Conservation (phyloP, 2,797 vertebrate genomes). For the Alectoris magna region DNA sequence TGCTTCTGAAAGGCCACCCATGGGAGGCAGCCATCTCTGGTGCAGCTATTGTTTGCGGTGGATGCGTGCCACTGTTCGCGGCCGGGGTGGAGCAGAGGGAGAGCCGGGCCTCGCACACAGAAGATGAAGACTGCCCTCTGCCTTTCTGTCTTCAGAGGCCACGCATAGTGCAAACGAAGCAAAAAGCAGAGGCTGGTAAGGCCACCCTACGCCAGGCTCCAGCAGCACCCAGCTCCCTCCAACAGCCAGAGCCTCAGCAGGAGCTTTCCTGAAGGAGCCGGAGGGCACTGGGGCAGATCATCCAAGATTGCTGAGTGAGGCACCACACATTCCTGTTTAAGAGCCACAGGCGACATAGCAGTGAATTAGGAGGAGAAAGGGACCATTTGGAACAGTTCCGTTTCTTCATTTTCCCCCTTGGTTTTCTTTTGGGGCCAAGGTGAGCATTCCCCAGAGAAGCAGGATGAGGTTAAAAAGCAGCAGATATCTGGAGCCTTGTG, state of each 20-base stretch:
- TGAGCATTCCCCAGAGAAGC: neutral
- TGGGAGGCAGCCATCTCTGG: slow-evolving; percentile 64
- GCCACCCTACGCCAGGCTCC: neutral
- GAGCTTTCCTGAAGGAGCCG: neutral
- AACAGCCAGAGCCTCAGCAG: neutral
- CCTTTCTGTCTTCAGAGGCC: slow-evolving; percentile 49
- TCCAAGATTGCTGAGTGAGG: neutral
- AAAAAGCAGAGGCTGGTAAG: neutral
- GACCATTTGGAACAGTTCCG: neutral
- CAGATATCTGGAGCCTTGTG: slow-evolving; percentile 22
- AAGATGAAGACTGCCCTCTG: slow-evolving; percentile 67
- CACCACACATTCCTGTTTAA: neutral
- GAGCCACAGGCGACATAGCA: neutral
- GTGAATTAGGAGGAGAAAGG: neutral
- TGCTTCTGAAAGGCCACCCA: slow-evolving; percentile 71
- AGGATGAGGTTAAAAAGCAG: neutral
- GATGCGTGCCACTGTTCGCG: slow-evolving; percentile 29
- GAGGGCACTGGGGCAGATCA: neutral
- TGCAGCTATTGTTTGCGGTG: slow-evolving; percentile 67
- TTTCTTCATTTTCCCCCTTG: neutral
- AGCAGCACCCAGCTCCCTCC: neutral
- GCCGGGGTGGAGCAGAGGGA: neutral
- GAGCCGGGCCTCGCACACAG: neutral
- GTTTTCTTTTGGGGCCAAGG: neutral
- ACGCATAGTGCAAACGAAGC: neutral